Base-by-base conservation (phyloP, 2,797 vertebrate genomes). In the Thripadectes ignobilis region DNA sequence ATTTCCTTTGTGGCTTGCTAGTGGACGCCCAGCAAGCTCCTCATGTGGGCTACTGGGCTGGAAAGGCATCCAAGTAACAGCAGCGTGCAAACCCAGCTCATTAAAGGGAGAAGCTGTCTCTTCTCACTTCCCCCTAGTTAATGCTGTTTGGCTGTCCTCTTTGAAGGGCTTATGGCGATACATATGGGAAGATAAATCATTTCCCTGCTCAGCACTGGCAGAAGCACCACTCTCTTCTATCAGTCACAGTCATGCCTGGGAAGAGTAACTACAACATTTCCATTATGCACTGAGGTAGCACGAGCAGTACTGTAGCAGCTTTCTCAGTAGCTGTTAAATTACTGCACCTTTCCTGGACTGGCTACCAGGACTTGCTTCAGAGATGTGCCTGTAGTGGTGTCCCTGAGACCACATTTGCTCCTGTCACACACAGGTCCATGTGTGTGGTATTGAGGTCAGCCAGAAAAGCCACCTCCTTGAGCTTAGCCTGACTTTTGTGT, bases 281-380 rank as follows among this genome's bases (percentile, higher is more conserved):
- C 48, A 22, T 52, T 49, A 45, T 0, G 9, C 32, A 23, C 7
- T 5, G 55, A 72, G 68, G 54, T 10, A 65, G 59, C 34, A 48
- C 0, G 0, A 61, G 29, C 32, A 73, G 34, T 51, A 45, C 0
- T 2, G 26, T 9, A 24, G 14, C 9, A 9, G 15, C 24, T 61
- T 45, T 26, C 38, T 75, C 55, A 52, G 67, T 9, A 79, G 46
- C 55, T 78, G n/a, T 38, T 57, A 41, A 85, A 57, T 49, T 14
- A 26, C 20, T 45, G 55, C 49, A 19, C 29, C 29, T 68, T 30
- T 61, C 65, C 59, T 68, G 41, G 46, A 36, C 0, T 36, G 39
- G 7, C 30, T 36, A 5, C n/a, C 57, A 39, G 68, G 30, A 67
- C n/a, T 24, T 55, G 27, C 48, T 46, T 32, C 39, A 30, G 38